Evolutionary conservation across 2,113 vertebrate species (phyloP).

Genomic region (Xiphophorus couchianus): DNA sequence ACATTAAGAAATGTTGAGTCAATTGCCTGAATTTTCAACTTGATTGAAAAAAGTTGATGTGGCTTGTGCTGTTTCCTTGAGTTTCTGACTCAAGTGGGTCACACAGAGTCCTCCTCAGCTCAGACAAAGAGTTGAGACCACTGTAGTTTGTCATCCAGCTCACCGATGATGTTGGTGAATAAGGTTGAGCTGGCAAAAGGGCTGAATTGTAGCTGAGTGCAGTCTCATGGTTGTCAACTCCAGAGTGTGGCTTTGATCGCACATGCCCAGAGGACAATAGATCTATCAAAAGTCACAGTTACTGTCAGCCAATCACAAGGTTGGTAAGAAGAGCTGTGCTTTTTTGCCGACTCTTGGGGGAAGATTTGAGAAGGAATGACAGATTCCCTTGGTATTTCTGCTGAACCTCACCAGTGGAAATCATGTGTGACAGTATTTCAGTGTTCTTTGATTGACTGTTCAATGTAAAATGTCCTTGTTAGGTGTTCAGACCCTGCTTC

Average conservation of each 20-base stretch:
- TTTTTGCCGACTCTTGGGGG: background rate
- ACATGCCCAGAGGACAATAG: conserved; percentile 1
- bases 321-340: conserved; percentile 12
- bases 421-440: background rate
- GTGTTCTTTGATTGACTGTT: background rate
- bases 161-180: conserved; percentile 43
- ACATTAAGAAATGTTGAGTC: conserved; percentile 2
- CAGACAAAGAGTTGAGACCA: conserved; percentile 29
- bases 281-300: conserved; percentile 1
- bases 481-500: background rate
- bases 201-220: conserved; percentile 34
- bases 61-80: conserved; percentile 16
- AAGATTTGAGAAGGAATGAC: background rate
- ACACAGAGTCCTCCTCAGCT: conserved; percentile 34
- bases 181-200: conserved; percentile 43
- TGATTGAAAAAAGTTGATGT: conserved; percentile 12
- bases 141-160: conserved; percentile 39
- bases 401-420: background rate
- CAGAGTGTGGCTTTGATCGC: conserved; percentile 37
- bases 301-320: conserved; percentile 12
- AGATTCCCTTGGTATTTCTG: conserved; percentile 1
- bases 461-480: background rate
- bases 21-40: background rate
- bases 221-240: conserved; percentile 24
- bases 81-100: conserved; percentile 35